A percentile compares a stretch with the other conserved stretches of the same genome.
These are phyloP conservation scores for Trichoplusia ni DNA, from an alignment of 1,140 invertebrate genomes.

Conservation along the genomic window DNA sequence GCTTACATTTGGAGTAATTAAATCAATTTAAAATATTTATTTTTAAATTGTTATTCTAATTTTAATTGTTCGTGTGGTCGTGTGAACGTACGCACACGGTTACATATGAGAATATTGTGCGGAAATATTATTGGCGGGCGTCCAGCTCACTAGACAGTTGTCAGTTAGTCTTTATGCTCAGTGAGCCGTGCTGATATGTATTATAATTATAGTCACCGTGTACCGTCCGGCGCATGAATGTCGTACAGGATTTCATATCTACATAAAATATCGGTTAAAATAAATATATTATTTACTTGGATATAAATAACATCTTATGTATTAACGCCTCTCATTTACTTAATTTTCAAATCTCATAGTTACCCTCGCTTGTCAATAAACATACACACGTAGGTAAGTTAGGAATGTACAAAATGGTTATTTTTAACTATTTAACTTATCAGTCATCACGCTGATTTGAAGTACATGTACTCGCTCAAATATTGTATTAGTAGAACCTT, in stretches of 20 bases:
- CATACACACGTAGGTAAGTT: background rate
- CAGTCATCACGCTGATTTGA: slow-evolving; percentile 22
- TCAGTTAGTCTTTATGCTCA: slow-evolving; percentile 42
- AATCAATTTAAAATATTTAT: slow-evolving; percentile 6
- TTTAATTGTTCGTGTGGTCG: slow-evolving; percentile 19
- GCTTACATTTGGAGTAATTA: background rate
- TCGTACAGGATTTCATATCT: slow-evolving; percentile 14
- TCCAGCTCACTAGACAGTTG: slow-evolving; percentile 53
- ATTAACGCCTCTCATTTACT: background rate
- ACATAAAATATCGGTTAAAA: slow-evolving; percentile 4
- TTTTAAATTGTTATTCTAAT: slow-evolving; percentile 18
- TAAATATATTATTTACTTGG: slow-evolving; percentile 1
- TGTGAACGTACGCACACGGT: slow-evolving; percentile 12
- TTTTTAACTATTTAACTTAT: slow-evolving; percentile 10
- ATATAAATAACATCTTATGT: background rate
- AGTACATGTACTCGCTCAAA: slow-evolving; percentile 1
- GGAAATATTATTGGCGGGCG: slow-evolving; percentile 50
- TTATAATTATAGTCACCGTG: slow-evolving; percentile 35
- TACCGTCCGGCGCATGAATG: slow-evolving; percentile 13
- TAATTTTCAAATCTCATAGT: background rate
- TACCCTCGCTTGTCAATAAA: slow-evolving; percentile 3
- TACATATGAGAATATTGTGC: slow-evolving; percentile 30
- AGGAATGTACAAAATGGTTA: slow-evolving; percentile 23
- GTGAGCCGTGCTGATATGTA: slow-evolving; percentile 38
- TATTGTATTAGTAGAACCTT: background rate